Evolutionary conservation across 2,113 vertebrate species (phyloP).

Genomic region (Ramphastos sulfuratus): DNA sequence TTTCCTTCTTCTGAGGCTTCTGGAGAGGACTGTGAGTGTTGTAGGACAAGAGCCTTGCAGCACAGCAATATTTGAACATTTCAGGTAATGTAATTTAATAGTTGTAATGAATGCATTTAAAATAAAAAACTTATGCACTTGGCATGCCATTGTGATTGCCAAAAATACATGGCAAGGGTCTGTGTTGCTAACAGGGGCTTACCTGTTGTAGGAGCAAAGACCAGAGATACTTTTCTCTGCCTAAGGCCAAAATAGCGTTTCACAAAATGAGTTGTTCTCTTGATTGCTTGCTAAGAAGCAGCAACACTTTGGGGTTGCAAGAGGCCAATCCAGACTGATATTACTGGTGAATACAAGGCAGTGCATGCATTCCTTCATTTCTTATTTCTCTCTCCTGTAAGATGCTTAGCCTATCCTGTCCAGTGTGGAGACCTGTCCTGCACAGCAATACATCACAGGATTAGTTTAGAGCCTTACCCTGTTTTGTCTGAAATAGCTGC

Average conservation of each 20-base stretch:
- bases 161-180: background rate
- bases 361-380: background rate
- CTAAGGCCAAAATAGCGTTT: background rate
- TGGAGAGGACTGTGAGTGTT: background rate
- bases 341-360: background rate
- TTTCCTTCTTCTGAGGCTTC: background rate
- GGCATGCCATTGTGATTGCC: background rate
- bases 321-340: background rate
- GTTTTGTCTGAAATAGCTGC: background rate
- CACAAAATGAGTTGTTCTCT: background rate
- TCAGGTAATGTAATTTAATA: background rate
- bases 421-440: background rate
- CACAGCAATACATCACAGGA: background rate
- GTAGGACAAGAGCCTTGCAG: background rate
- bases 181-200: background rate
- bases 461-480: background rate
- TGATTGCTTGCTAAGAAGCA: background rate
- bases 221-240: background rate
- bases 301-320: background rate
- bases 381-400: background rate
- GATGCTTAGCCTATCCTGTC: background rate
- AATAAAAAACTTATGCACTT: background rate
- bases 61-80: background rate
- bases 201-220: background rate
- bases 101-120: background rate